Base-by-base conservation (phyloP, 2,888 invertebrate species). In the Lasioglossum pauxillum region DNA sequence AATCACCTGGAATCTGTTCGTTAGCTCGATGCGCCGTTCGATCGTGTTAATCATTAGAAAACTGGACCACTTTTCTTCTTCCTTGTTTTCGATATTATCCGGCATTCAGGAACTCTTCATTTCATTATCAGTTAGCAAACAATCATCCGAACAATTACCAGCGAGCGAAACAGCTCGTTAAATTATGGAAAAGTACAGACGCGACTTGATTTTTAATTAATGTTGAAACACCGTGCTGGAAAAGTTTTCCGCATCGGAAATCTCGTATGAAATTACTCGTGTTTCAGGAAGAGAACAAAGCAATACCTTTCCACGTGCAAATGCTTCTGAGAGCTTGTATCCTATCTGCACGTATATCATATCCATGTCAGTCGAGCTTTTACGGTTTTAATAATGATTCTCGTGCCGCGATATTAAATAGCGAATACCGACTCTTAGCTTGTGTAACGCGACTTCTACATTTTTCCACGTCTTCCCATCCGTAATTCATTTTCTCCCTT, bases 351-450 rank as follows among this genome's bases (percentile, higher is more conserved):
- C 27, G 53, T 14, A 2, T 49, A 49, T 80, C 57, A 12, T 41
- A 46, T 12, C 49, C 31, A 49, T 49, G 49, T 23, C 64, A 49
- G 67, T 72, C 41, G 60, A 41, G 44, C 31, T 81, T 84, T 81
- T 77, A 57, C 81, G 74, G 74, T 84, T 84, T 81, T 81, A 81
- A 81, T 84, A 84, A 81, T 84, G 81, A 81, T 84, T 84, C 83
- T 1, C n/a, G 27, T 57, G n/a, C 44, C 41, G 64, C 38, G 81
- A 77, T 81, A 84, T 84, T 81, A 84, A 81, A 84, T 84, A 74
- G 77, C 76, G 73, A 77, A 77, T 77, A 83, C 74, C 75, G 77
- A 81, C 81, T n/a, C 35, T 80, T 77, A 77, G 77, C 73, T 83
- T 46, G 73, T 35, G 16, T 46, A 74, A 83, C 80, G 64, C 16